phyloP scores from a whole-genome alignment of 2,888 invertebrate species.

The Dermolepida albohirtum region DNA sequence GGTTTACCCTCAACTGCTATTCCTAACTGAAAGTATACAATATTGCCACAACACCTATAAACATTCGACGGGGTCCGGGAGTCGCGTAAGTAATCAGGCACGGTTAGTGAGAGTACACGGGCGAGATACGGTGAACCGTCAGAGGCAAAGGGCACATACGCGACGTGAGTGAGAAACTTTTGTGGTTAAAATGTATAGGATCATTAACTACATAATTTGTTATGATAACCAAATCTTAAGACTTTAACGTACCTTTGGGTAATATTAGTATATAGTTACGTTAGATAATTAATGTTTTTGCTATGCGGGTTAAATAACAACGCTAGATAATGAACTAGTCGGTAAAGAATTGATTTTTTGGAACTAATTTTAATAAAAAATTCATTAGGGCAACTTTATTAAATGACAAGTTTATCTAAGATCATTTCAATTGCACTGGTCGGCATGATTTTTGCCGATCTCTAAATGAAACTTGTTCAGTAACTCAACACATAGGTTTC shows the following conservation, averaged over 20 bases:
- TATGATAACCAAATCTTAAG: slow-evolving; percentile 42
- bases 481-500: too few species aligned
- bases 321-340: too few species aligned
- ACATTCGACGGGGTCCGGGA: slow-evolving; percentile 41
- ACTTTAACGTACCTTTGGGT: slow-evolving; percentile 28
- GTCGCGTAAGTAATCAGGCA: slow-evolving; percentile 35
- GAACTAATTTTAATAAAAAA: too few species aligned
- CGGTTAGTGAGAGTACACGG: slow-evolving; percentile 32
- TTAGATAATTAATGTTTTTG: slow-evolving; percentile 1
- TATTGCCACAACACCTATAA: slow-evolving; percentile 48
- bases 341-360: too few species aligned
- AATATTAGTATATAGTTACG: neutral
- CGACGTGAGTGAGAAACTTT: slow-evolving; percentile 23
- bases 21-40: slow-evolving; percentile 61
- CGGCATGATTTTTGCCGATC: too few species aligned
- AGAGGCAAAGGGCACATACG: slow-evolving; percentile 39
- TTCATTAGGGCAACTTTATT: too few species aligned
- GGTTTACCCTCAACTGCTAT: slow-evolving; percentile 61
- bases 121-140: slow-evolving; percentile 28
- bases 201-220: slow-evolving; percentile 47
- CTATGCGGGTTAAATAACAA: too few species aligned
- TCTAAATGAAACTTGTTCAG: too few species aligned
- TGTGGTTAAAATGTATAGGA: slow-evolving; percentile 30
- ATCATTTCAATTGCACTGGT: too few species aligned
- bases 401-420: too few species aligned